phyloP scores from a whole-genome alignment of 2,113 vertebrate genomes.

The Notarius lentiginosus region DNA sequence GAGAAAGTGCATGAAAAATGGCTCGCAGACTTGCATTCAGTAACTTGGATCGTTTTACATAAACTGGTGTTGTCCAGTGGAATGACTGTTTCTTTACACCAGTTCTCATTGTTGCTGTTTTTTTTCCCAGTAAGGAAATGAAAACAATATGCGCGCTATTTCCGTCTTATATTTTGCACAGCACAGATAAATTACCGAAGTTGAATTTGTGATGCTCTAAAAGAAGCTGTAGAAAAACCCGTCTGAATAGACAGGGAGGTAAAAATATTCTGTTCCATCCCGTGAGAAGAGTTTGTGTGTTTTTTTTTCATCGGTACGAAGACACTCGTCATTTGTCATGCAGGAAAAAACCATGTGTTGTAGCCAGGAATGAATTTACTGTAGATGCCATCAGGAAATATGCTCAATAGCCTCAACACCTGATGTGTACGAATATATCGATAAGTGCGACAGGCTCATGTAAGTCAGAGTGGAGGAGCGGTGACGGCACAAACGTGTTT shows the following conservation, averaged over 20 bases:
- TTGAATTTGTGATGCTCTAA: background rate
- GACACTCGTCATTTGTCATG: background rate
- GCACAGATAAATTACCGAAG: background rate
- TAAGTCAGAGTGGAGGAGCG: background rate
- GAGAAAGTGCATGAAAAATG: background rate
- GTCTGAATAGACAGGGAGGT: background rate
- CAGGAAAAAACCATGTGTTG: background rate
- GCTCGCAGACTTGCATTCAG: background rate
- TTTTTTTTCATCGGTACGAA: background rate
- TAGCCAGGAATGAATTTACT: background rate
- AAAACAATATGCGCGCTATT: background rate
- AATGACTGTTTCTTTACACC: background rate
- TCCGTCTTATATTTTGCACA: background rate
- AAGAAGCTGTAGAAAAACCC: background rate
- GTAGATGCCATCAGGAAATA: background rate
- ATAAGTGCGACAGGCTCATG: background rate
- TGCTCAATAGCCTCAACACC: background rate
- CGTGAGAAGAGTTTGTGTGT: background rate
- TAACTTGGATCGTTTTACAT: background rate
- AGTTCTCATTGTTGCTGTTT: background rate
- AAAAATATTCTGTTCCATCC: background rate
- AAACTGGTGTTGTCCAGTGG: background rate
- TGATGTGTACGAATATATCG: background rate
- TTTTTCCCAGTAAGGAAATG: background rate
- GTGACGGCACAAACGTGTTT: background rate